These are phyloP conservation scores for Sternotherus odoratus DNA, from an alignment of 2,797 vertebrate genomes.

Conservation along the genomic window DNA sequence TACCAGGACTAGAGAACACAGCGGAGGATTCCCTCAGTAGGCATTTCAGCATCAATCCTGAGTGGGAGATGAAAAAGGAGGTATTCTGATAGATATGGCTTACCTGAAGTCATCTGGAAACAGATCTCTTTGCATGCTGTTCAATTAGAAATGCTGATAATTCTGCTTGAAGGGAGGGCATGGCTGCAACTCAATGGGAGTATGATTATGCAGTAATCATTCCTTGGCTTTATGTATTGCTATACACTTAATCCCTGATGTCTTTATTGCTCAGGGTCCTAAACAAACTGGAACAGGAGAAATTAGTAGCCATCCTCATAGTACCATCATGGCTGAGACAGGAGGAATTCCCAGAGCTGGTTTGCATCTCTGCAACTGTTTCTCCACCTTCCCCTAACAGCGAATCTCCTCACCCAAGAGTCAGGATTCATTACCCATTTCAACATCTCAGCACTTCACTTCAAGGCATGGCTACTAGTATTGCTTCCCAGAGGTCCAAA, in stretches of 20 bases:
- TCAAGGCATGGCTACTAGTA: not conserved
- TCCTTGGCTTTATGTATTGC: not conserved
- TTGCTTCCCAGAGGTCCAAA: not conserved
- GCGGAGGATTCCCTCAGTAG: not conserved
- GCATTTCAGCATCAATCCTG: not conserved
- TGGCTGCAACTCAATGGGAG: not conserved
- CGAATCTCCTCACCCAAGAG: not conserved
- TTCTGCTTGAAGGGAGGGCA: not conserved
- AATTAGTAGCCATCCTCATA: not conserved
- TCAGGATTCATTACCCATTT: not conserved
- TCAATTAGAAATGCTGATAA: not conserved
- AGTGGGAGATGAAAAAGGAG: not conserved
- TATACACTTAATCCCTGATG: not conserved
- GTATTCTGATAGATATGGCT: not conserved
- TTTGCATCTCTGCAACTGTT: not conserved
- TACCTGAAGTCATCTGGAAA: not conserved
- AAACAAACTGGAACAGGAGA: not conserved
- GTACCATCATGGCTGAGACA: not conserved
- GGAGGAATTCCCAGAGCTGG: not conserved
- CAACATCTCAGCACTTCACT: not conserved
- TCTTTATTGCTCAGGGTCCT: not conserved
- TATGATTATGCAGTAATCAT: not conserved
- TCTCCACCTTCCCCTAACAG: not conserved
- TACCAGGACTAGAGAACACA: not conserved
- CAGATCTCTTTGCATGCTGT: not conserved